Base-by-base conservation (phyloP, 2,113 vertebrate genomes). In the Percina caprodes region DNA sequence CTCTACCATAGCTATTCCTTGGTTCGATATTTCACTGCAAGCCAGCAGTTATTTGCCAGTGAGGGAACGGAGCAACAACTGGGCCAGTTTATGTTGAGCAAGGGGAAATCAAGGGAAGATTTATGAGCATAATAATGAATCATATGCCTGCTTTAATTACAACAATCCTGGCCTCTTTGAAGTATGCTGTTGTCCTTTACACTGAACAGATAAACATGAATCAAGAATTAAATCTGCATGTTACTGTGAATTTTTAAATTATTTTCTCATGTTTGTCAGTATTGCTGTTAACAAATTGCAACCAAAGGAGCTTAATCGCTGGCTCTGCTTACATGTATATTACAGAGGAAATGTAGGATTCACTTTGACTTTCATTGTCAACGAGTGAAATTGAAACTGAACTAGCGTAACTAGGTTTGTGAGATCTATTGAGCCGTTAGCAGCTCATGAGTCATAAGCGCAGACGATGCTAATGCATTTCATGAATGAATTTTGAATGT, bases 41-140 rank as follows among this genome's bases (percentile, higher is more conserved):
- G 77, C 60, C 84, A 82, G 60, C 59, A 69, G 69, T 0, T 33
- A 54, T 71, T 62, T 74, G 67, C 77, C 62, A 67, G 71, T 30
- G 74, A 87, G 74, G 24, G 59, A 82, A 62, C 8, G 13, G 72
- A 84, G 82, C 85, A 88, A 80, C 82, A 77, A 84, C 82, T 87
- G 86, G 78, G 87, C 79, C 86, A 82, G 80, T 86, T 89, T 86
- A 72, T 88, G 77, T 85, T 81, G 85, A 90, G 89, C 84, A 80
- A 91, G 75, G 90, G 87, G 86, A 92, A 92, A 91, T 92, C 89
- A 90, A 83, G 81, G 69, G 70, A 75, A 93, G 86, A 91, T 92
- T 94, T 90, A 90, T 91, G 89, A 88, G 86, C 92, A 94, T 92
- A 90, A 90, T 92, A 93, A 93, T 92, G 83, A 92, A 85, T 92